Conservation (phyloP, 2,797 vertebrate species). For the Gouania willdenowi region DNA sequence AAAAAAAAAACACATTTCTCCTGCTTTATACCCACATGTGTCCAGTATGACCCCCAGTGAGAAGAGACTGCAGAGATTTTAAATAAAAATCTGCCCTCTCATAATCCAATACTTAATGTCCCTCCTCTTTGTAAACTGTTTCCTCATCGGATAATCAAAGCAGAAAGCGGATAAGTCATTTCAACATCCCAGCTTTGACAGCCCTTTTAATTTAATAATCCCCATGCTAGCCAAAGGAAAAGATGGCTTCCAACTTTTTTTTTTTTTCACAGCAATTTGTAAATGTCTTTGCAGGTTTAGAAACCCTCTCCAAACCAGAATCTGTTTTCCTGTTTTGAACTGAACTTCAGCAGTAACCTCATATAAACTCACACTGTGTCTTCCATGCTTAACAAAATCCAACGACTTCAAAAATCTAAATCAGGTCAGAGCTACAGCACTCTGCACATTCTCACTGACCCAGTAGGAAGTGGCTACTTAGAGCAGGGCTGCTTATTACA, state of each 20-base stretch:
- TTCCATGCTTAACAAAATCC: too few relatives aligned
- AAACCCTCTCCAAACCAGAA: too few relatives aligned
- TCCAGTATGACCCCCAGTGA: conserved; percentile 47
- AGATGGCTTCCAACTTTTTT: neutral
- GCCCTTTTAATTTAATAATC: conserved; percentile 46
- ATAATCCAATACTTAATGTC: conserved; percentile 38
- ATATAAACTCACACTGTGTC: too few relatives aligned
- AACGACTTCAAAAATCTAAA: too few relatives aligned
- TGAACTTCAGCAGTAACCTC: too few relatives aligned
- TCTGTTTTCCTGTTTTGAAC: too few relatives aligned
- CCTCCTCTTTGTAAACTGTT: conserved; percentile 32
- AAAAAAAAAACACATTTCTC: conserved; percentile 57
- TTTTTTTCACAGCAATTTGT: too few relatives aligned
- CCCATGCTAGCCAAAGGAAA: conserved; percentile 19
- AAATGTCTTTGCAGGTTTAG: too few relatives aligned
- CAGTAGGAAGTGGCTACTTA: conserved; percentile 34
- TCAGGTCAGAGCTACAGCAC: too few relatives aligned
- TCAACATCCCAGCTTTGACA: conserved; percentile 44
- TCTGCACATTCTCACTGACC: conserved; percentile 32
- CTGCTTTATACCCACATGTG: conserved; percentile 44
- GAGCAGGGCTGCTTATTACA: too few relatives aligned
- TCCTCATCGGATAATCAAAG: conserved; percentile 39
- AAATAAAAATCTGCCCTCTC: conserved; percentile 2
- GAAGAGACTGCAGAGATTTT: conserved; percentile 18
- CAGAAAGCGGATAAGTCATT: conserved; percentile 41